A percentile compares a stretch with the other conserved stretches of the same genome.
Evolutionary conservation across 2,113 vertebrate species (phyloP).

Genomic region (Eretmochelys imbricata): DNA sequence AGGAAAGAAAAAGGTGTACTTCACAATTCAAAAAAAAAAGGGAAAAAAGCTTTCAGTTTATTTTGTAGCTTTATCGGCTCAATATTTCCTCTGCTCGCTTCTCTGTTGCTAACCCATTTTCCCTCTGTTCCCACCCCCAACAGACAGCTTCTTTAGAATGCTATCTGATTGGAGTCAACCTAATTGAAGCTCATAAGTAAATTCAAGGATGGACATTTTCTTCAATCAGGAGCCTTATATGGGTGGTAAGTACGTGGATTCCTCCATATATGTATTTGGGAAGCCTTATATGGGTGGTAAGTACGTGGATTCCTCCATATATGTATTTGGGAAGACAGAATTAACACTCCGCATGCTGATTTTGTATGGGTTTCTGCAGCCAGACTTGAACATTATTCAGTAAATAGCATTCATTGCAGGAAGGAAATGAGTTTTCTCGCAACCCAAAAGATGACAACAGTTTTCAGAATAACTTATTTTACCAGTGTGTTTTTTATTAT

Average conservation of each 20-base stretch:
- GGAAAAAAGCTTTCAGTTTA: neutral
- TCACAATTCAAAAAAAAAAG: neutral
- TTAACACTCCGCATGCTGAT: neutral
- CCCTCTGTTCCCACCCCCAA: neutral
- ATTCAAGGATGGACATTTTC: neutral
- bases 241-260: neutral
- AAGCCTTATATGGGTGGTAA: neutral
- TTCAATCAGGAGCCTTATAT: neutral
- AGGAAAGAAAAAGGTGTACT: neutral
- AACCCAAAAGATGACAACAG: conserved; percentile 20
- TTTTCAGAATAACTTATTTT: neutral
- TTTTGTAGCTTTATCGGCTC: neutral
- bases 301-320: neutral
- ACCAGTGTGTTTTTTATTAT: neutral
- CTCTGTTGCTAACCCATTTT: neutral
- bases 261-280: neutral
- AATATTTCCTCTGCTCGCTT: neutral
- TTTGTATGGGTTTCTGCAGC: neutral
- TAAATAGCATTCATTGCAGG: neutral
- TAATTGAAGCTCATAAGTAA: conserved; percentile 8
- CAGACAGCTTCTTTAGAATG: neutral
- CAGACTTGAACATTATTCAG: neutral
- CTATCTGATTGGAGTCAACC: neutral
- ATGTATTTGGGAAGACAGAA: neutral
- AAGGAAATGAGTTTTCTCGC: neutral